These are phyloP conservation scores for Campylomormyrus numenius DNA, from an alignment of 2,113 vertebrate genomes.

Conservation along the genomic window DNA sequence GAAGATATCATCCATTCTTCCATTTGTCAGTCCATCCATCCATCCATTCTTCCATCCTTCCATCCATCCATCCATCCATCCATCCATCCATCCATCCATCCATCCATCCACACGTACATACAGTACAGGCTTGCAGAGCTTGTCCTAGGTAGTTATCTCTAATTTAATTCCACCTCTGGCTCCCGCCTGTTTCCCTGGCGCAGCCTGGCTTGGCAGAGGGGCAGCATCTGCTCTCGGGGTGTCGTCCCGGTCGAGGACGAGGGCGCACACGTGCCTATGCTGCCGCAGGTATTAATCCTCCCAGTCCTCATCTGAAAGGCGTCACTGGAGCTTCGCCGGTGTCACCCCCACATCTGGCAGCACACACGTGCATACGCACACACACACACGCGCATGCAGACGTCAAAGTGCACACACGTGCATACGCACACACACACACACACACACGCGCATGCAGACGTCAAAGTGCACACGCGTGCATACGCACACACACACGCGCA, in stretches of 20 bases:
- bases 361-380: not conserved
- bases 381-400: not conserved
- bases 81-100: not conserved
- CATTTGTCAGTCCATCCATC: not conserved
- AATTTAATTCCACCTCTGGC: not conserved
- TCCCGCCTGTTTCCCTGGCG: not conserved
- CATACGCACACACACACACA: not conserved
- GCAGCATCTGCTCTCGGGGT: not conserved
- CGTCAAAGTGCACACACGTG: not conserved
- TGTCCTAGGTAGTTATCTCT: not conserved
- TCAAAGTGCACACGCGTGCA: not conserved
- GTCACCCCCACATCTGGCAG: not conserved
- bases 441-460: not conserved
- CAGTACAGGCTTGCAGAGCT: not conserved
- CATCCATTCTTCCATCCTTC: not conserved
- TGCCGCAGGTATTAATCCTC: not conserved
- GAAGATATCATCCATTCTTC: not conserved
- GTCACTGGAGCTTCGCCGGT: not conserved
- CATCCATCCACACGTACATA: not conserved
- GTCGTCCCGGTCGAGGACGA: not conserved
- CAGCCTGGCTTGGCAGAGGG: not conserved
- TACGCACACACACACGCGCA: not conserved
- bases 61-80: not conserved
- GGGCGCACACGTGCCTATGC: not conserved
- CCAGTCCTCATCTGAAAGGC: not conserved